These are phyloP conservation scores for Lordiphosa collinella DNA, from an alignment of 1,140 invertebrate species.

Conservation along the genomic window DNA sequence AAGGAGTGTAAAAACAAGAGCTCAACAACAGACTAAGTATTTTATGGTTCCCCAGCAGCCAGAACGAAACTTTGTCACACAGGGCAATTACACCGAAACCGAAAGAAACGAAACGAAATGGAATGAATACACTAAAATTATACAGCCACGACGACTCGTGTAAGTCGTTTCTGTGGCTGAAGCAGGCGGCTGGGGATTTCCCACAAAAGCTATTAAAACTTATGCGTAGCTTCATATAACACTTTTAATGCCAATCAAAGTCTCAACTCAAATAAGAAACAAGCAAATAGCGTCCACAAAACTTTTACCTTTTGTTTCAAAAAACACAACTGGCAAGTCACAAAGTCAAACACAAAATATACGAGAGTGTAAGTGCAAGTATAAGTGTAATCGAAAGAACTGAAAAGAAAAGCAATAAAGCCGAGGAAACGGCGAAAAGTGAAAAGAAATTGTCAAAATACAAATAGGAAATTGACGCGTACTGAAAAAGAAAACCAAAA, in stretches of 20 bases:
- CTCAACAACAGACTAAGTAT: constrained; percentile 54
- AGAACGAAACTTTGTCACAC: constrained; percentile 65
- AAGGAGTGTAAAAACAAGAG: constrained; percentile 61
- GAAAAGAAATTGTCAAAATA: constrained; percentile 71
- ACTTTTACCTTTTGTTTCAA: constrained; percentile 46
- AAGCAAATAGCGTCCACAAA: constrained; percentile 27
- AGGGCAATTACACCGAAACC: constrained; percentile 54
- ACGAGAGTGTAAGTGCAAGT: constrained; percentile 9
- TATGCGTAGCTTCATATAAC: constrained; percentile 62
- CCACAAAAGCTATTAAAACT: constrained; percentile 62
- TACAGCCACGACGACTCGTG: constrained; percentile 6
- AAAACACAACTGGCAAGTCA: constrained; percentile 32
- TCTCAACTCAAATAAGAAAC: constrained; percentile 41
- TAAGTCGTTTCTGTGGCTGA: background rate
- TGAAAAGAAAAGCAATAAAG: constrained; percentile 58
- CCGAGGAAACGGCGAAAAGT: constrained; percentile 57
- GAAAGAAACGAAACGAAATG: constrained; percentile 34
- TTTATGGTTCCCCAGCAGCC: constrained; percentile 52
- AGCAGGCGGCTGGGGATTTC: constrained; percentile 7
- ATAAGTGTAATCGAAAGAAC: constrained; percentile 7
- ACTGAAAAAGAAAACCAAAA: constrained; percentile 40
- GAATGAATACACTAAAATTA: constrained; percentile 20
- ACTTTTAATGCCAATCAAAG: constrained; percentile 71
- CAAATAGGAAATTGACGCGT: constrained; percentile 69
- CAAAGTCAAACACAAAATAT: constrained; percentile 55